Base-by-base conservation (phyloP, 2,113 vertebrate species). In the Cephalopholis sonnerati region DNA sequence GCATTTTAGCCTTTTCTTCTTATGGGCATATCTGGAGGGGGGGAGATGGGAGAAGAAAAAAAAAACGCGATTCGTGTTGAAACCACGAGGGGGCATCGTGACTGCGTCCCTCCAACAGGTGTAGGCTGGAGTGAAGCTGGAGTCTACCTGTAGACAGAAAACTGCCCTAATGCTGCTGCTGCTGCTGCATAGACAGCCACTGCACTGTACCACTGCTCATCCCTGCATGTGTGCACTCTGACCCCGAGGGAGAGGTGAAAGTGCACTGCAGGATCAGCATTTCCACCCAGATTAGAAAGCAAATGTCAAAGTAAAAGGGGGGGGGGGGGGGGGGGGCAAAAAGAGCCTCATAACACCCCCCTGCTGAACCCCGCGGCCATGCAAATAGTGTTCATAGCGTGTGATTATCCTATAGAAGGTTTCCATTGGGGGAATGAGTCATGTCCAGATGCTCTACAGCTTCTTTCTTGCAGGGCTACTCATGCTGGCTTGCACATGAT, bases 51-150 rank as follows among this genome's bases (percentile, higher is more conserved):
- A 24, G 27, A 53, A n/a, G 13, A 13, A 10, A 41, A 24, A 48
- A 27, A 67, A 71, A 67, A 39, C 4, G 85, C 74, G 65, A 87
- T 93, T 90, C 81, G 36, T 77, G 59, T 24, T 65, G 71, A 69
- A 91, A 83, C 92, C 94, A 92, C 92, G 29, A 94, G 93, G 87
- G 91, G 94, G 94, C 93, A 78, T 91, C 91, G 88, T 90, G 90
- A 92, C 89, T 91, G 89, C 90, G 84, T 92, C 81, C 91, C 83
- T 88, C 93, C 92, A 94, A 94, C 94, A 95, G 94, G 94, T 94
- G 92, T 88, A 94, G 87, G 77, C 73, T 84, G 71, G 80, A 84
- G 88, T 71, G 70, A 70, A 78, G 84, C 74, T 73, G 79, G 81
- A 83, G 75, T 89, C 73, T 88, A 90, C 89, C 91, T 92, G 93